Conservation (phyloP, 2,113 vertebrate genomes). For the Bubo scandiacus region DNA sequence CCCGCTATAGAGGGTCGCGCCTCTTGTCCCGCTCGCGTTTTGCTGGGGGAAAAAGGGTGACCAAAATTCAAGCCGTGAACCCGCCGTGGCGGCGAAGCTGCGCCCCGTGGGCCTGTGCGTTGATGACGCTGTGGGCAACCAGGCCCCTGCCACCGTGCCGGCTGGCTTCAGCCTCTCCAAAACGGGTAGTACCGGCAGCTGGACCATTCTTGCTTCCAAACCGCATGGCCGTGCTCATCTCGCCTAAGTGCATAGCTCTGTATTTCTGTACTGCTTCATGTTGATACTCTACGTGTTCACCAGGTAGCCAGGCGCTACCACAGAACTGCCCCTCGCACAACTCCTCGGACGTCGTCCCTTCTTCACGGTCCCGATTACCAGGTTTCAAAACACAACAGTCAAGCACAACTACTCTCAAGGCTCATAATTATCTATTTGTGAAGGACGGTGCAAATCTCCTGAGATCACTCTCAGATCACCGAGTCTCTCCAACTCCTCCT, state of each 20-base stretch:
- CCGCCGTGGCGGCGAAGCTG: too few species aligned
- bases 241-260: rapidly evolving
- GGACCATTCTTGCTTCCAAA: rapidly evolving
- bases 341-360: too few species aligned
- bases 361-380: rapidly evolving
- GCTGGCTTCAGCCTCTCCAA: too few species aligned
- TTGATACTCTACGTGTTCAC: rapidly evolving
- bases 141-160: background rate
- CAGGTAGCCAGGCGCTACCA: rapidly evolving
- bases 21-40: rapidly evolving
- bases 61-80: too few species aligned
- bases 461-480: background rate
- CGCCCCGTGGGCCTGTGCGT: background rate
- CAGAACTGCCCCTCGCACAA: rapidly evolving
- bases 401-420: background rate
- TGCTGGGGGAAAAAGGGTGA: too few species aligned
- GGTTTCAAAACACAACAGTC: background rate
- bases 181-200: rapidly evolving
- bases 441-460: background rate
- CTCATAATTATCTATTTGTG: rapidly evolving
- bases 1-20: rapidly evolving
- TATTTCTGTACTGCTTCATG: rapidly evolving
- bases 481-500: too few species aligned
- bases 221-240: too few species aligned
- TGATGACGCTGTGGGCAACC: rapidly evolving